Conservation (phyloP, 2,888 invertebrate genomes). For the Rhagonycha fulva region DNA sequence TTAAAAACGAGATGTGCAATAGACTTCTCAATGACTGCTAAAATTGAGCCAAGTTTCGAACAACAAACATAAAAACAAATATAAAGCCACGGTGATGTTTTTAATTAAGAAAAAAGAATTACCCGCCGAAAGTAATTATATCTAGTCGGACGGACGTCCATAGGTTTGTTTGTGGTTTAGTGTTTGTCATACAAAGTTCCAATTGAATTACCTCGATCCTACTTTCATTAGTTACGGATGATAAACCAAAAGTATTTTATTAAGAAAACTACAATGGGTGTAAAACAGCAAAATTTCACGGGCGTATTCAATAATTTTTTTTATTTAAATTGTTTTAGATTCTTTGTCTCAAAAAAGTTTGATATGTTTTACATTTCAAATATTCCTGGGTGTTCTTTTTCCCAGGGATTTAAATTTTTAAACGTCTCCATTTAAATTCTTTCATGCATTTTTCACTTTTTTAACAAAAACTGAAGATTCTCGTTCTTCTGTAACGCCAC, state of each 20-base stretch:
- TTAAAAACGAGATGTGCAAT: conserved; percentile 20
- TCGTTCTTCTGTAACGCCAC: too few relatives aligned
- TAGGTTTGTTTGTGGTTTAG: conserved; percentile 16
- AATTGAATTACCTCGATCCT: conserved; percentile 8
- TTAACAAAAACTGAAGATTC: too few relatives aligned
- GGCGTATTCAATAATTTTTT: not conserved
- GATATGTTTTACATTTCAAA: not conserved
- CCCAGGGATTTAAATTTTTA: not conserved
- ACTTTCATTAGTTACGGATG: conserved; percentile 12
- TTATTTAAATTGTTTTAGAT: not conserved
- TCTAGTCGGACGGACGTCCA: conserved; percentile 9
- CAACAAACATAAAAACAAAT: conserved; percentile 1
- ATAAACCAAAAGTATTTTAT: not conserved
- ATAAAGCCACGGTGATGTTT: conserved; percentile 5
- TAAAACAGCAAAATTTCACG: not conserved
- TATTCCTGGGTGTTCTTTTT: not conserved
- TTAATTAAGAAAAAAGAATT: conserved; percentile 1
- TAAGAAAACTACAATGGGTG: not conserved
- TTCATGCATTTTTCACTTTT: not conserved
- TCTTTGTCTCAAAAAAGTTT: not conserved
- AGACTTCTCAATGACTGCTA: conserved; percentile 15
- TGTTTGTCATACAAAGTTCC: conserved; percentile 15
- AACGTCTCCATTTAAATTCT: too few relatives aligned
- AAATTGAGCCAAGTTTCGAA: conserved; percentile 16
- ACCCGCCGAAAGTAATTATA: conserved; percentile 5